Evolutionary conservation across 1,140 invertebrate species (phyloP), one percentile per base, ranked within the genome.

Genomic region (Drosophila fuyamai): DNA sequence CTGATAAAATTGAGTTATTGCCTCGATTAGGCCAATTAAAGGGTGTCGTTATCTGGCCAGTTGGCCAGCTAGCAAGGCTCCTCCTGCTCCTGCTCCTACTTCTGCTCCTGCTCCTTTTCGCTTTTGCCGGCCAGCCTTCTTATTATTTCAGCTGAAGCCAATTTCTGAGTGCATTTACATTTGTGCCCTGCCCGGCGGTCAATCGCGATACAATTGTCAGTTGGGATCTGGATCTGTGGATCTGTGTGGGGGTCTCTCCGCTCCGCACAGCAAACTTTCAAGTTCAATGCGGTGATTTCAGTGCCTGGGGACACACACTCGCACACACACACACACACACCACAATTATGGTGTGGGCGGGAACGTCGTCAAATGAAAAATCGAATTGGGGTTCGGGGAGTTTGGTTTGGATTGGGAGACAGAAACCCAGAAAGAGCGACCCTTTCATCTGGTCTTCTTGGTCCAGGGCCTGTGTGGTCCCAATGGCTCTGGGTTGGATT

Each of bases 1-100:
- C 27, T 88, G 83, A 88, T 86, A 88, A 86, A 84, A 86, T 86
- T 86, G 82, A 86, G 82, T 86, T 88, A 86, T 86, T 86, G 83
- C 57, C 56, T 61, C 83, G 75, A 86, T 86, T 88, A 79, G 80
- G 79, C 66, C 79, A 88, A 86, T 88, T 86, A 86, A 86, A 82
- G 79, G 79, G 79, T 88, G 76, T 82, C 56, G 68, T 70, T 74
- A 55, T 54, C 66, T 50, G 38, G 56, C 40, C 23, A 29, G 51
- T 35, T 73, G 32, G 36, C 46, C 18, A 8, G 32, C 53, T 55
- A 23, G 50, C 18, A 54, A 14, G 23, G 41, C 23, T 41, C 38
- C 70, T 73, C 36, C 71, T 46, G 16, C 35, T 71, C 36, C 10
- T 12, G 32, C 70, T 73, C 36, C 71, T 46, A 16, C 27, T 71